A percentile compares a stretch with the other conserved stretches of the same genome.
Evolutionary conservation across 1,140 invertebrate species (phyloP).

Genomic region (Agraylea sexmaculata): DNA sequence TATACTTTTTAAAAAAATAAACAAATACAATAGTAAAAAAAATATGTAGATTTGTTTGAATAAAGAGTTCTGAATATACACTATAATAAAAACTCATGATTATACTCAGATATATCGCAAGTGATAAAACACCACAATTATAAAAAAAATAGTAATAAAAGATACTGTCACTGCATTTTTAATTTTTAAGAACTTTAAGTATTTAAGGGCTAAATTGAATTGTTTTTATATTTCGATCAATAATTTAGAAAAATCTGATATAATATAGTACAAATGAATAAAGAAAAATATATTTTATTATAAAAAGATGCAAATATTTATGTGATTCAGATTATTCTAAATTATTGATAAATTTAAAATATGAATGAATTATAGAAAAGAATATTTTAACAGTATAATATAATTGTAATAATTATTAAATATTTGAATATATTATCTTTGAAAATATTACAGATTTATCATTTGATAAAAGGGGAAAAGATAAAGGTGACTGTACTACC

Average conservation of each 20-base stretch:
- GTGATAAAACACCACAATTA: no score
- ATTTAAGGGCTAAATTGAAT: no score
- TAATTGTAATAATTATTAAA: conserved; percentile 1
- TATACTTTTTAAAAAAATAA: conserved; percentile 38
- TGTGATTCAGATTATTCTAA: not conserved
- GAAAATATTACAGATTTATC: not conserved
- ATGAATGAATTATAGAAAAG: not conserved
- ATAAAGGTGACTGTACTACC: conserved; percentile 74
- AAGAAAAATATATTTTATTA: not conserved
- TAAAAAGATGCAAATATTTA: not conserved
- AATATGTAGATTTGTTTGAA: conserved; percentile 8
- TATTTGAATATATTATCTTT: conserved; percentile 3
- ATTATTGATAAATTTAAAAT: conserved; percentile 2
- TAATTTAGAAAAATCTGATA: no score
- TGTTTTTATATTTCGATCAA: no score
- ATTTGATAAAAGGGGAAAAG: no score
- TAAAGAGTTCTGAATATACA: not conserved
- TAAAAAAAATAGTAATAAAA: no score
- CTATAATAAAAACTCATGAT: not conserved
- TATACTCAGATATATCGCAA: no score
- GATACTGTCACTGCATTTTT: no score
- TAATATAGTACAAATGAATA: no score
- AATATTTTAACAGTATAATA: conserved; percentile 2
- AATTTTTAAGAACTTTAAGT: no score
- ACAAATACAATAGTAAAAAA: conserved; percentile 18